Evolutionary conservation across 1,140 invertebrate species (phyloP).

Genomic region (Pseudachorutes palmiensis): DNA sequence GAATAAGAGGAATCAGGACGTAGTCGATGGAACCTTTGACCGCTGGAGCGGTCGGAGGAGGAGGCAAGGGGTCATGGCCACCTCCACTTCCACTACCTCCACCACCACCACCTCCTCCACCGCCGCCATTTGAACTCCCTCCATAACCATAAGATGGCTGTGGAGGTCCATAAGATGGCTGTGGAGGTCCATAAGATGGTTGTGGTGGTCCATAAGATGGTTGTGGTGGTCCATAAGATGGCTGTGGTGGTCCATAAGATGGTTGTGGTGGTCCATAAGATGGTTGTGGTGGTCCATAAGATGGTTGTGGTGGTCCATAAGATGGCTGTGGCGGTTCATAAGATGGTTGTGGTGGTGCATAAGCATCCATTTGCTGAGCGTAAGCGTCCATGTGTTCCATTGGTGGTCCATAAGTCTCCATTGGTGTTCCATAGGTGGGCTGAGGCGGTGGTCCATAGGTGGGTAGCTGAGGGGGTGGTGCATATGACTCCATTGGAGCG

Average conservation of each 20-base stretch:
- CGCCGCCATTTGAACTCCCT: neutral
- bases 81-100: neutral
- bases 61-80: neutral
- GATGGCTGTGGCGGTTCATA: neutral
- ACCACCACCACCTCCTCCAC: neutral
- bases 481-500: neutral
- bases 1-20: conserved; percentile 31
- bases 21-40: conserved; percentile 35
- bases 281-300: conserved; percentile 2
- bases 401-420: neutral
- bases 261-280: neutral
- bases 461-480: neutral
- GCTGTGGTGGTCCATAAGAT: neutral
- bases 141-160: neutral
- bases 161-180: neutral
- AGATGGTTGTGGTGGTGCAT: neutral
- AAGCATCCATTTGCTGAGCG: neutral
- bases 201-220: neutral
- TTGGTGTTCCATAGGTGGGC: neutral
- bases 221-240: neutral
- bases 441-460: neutral
- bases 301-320: neutral
- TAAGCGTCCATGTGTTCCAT: neutral
- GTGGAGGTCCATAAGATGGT: too few relatives aligned
- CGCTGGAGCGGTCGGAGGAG: conserved; percentile 17